Evolutionary conservation across 1,140 invertebrate species (phyloP).

Genomic region (Polypedilum vanderplanki): DNA sequence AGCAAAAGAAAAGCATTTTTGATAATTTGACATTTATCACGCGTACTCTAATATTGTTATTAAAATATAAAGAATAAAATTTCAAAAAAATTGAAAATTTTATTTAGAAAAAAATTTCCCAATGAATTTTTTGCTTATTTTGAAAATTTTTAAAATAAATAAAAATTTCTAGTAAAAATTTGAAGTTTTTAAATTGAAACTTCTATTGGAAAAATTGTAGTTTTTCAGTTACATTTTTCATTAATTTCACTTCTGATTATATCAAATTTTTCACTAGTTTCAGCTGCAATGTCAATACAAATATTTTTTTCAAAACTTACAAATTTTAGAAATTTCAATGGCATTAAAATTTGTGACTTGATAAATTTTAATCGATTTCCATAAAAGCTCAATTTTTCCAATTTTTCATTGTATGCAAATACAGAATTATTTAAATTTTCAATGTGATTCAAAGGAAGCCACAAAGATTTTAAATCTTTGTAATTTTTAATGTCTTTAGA

Average conservation of each 20-base stretch:
- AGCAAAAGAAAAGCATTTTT: too few relatives aligned
- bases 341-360: neutral
- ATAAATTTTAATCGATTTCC: neutral
- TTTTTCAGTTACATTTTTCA: too few relatives aligned
- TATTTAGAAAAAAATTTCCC: too few relatives aligned
- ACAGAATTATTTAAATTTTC: neutral
- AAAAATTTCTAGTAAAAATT: too few relatives aligned
- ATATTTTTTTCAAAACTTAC: neutral
- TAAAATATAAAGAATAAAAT: too few relatives aligned
- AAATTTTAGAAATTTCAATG: neutral
- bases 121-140: too few relatives aligned
- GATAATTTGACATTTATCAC: too few relatives aligned
- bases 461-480: neutral
- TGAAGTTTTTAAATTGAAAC: too few relatives aligned
- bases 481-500: neutral
- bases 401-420: neutral
- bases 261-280: neutral
- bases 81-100: too few relatives aligned
- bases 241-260: neutral
- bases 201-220: too few relatives aligned
- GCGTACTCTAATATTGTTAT: too few relatives aligned
- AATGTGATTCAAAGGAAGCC: neutral
- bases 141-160: too few relatives aligned
- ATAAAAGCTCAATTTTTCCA: neutral
- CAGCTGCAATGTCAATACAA: neutral